Evolutionary conservation across 2,888 invertebrate species (phyloP).

Genomic region (Barypeithes pellucidus): DNA sequence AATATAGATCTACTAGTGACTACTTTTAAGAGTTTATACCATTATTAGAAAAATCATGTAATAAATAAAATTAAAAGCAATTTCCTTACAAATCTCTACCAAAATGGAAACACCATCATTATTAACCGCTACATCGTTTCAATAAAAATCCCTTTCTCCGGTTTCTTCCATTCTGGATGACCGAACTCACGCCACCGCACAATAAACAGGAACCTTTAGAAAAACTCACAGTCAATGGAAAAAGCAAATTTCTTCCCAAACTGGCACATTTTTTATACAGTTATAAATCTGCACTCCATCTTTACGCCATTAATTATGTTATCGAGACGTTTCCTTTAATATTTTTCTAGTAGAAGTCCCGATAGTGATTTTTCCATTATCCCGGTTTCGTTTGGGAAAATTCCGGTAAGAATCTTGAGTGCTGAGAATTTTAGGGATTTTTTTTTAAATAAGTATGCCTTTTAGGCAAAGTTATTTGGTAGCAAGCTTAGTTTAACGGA

Average conservation of each 20-base stretch:
- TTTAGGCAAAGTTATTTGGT: too few species aligned
- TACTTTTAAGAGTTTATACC: too few species aligned
- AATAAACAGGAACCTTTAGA: constrained; percentile 15
- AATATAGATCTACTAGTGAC: too few species aligned
- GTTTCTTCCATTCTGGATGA: not conserved
- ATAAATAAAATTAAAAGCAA: too few species aligned
- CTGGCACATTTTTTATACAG: constrained; percentile 29
- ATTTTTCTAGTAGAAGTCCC: constrained; percentile 18
- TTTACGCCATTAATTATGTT: constrained; percentile 23
- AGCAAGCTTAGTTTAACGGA: too few species aligned
- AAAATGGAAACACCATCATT: too few species aligned
- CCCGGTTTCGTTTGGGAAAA: constrained; percentile 8
- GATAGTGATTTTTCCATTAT: constrained; percentile 26
- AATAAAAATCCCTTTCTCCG: constrained; percentile 6
- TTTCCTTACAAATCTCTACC: too few species aligned
- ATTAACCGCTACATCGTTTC: not conserved
- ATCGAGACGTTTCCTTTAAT: constrained; percentile 29
- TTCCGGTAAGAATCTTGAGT: not conserved
- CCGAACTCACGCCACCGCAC: not conserved
- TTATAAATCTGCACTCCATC: constrained; percentile 28
- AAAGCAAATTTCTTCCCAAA: constrained; percentile 17
- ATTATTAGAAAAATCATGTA: too few species aligned
- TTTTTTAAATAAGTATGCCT: too few species aligned
- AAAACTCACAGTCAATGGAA: constrained; percentile 13
- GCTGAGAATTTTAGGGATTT: not conserved